Evolutionary conservation across 1,140 invertebrate species (phyloP), one percentile per base, ranked within the genome.

Genomic region (Macrostomum lignano): DNA sequence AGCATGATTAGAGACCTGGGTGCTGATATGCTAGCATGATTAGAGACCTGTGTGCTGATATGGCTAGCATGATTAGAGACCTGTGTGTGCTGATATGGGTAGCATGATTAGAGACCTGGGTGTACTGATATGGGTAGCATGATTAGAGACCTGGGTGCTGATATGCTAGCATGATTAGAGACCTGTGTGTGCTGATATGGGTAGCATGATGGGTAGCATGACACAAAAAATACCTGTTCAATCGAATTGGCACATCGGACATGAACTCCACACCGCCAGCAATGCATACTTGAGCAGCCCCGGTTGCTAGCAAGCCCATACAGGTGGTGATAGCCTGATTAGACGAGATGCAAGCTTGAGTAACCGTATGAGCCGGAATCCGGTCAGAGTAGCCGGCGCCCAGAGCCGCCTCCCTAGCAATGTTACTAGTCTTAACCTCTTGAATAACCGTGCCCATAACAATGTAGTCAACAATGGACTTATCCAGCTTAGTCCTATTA

Each of bases 281-380:
- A 29, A 93, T 65, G 31, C 84, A 71, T 1, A 71, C 58, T 46
- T 93, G 81, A 50, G 73, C 77, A 3, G 71, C 71, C 17, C 86
- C n/a, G 32, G 73, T 70, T 3, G 73, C 68, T 45, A 94, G 82
- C 43, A 82, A 63, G 17, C 79, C 82, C 49, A 86, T 69, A 36
- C 71, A 70, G 42, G 71, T 70, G 2, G 73, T 73, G 15, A 86
- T 70, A 33, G 82, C 81, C 48, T 75, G 72, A 60, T 93, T 94
- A n/a, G 81, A 77, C 19, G 79, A 88, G 37, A 96, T 93, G 47
- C 88, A 96, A 3, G 88, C 88, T 72, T 91, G 81, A 25, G 88
- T 93, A 19, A 96, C 84, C 7, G 88, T 98, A 52, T 96, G 81
- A 0, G 78, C 74, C 7, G 91, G 88, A 22, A 74, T 93, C 46